Evolutionary conservation across 2,113 vertebrate species (phyloP), one percentile per base, ranked within the genome.

Genomic region (Ahaetulla prasina): DNA sequence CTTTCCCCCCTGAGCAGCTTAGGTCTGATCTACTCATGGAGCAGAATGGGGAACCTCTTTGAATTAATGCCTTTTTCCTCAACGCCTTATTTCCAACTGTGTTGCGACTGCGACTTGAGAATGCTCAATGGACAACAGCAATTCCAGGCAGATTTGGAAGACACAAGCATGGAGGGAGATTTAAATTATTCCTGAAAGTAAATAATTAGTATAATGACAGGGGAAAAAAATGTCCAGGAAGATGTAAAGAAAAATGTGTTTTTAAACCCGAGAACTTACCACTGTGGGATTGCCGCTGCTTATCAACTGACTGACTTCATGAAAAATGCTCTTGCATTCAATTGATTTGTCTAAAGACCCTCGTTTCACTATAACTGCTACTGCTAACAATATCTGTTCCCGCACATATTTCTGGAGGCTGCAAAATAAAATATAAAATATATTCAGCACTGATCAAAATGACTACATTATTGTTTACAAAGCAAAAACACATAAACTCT

Each of bases 321-420:
- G 98, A 94, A 99, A 99, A 97, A 99, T 98, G 97, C 99, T 98
- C 96, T 99, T 99, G 96, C 99, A 99, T 98, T 98, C 99, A 87
- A 99, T 98, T 53, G 99, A 99, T 97, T 99, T 99, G 97, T 99
- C 99, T 92, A 99, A 97, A 54, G 99, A 99, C 95, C 99, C 99
- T 93, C 99, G 96, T 97, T 99, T 99, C 96, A 99, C 99, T 95
- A 99, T 99, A 94, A 99, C 99, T 0, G 99, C 99, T 96, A 99
- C 99, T 0, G 99, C 99, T 97, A 99, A 97, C 3, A 99, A 97
- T 97, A 99, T 99, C 98, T 99, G 99, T 97, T 99, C 99, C 92
- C 99, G 98, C 86, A 99, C 99, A 0, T 99, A 99, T 94, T 99
- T 99, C 96, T 99, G 99, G 93, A 99, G 98, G 96, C 99, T 99